These are phyloP conservation scores for Zosterops hypoxanthus DNA, from an alignment of 2,113 vertebrate species.

Conservation along the genomic window DNA sequence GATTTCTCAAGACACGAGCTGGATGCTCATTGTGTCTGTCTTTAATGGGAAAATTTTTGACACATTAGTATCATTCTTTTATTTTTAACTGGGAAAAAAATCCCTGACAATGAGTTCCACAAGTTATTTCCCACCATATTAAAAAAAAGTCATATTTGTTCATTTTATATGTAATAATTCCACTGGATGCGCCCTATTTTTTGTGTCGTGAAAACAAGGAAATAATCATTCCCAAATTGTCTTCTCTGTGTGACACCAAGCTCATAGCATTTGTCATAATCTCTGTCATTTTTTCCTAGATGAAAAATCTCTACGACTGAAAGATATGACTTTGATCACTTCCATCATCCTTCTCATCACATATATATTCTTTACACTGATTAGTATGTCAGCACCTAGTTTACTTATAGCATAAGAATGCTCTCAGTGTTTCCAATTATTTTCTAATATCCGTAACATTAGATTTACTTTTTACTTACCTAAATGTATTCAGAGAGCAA, in stretches of 20 bases:
- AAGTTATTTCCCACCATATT: neutral
- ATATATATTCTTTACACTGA: neutral
- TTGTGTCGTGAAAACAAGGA: conserved; percentile 6
- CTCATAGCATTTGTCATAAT: neutral
- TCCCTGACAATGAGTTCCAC: conserved; percentile 11
- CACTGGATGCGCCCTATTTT: neutral
- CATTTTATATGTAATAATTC: neutral
- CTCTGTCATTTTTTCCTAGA: neutral
- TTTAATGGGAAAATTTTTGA: conserved; percentile 1
- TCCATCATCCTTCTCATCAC: neutral
- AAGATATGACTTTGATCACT: neutral
- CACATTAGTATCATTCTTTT: neutral
- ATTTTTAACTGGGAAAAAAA: neutral
- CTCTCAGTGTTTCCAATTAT: neutral
- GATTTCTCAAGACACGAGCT: neutral
- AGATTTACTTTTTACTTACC: neutral
- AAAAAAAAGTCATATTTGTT: neutral
- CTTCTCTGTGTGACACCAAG: neutral
- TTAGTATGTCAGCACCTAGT: neutral
- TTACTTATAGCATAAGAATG: neutral
- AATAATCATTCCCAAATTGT: conserved; percentile 37
- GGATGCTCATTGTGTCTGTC: neutral
- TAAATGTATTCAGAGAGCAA: neutral
- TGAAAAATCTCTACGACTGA: neutral
- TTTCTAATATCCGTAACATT: neutral